Percentiles rank a stretch among this genome's conserved stretches.
These are phyloP conservation scores for Lottia scabra DNA, from an alignment of 2,888 invertebrate species.

Conservation along the genomic window DNA sequence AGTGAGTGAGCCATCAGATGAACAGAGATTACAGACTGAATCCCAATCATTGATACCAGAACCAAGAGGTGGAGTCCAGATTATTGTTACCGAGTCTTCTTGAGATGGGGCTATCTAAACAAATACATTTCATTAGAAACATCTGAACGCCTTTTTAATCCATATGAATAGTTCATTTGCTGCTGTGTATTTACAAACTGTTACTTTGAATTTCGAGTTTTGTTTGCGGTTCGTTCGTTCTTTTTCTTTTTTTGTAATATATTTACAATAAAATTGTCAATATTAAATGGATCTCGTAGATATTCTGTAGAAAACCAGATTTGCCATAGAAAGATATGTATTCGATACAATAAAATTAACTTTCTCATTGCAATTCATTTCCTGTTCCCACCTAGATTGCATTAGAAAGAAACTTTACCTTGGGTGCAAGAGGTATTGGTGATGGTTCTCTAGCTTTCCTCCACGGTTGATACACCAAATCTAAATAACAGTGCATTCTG, in stretches of 20 bases:
- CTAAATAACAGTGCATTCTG: slow-evolving; percentile 68
- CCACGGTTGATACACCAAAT: slow-evolving; percentile 60
- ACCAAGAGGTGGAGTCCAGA: slow-evolving; percentile 57
- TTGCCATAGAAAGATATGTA: too few relatives aligned
- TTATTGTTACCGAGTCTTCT: slow-evolving; percentile 37
- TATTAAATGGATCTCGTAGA: too few relatives aligned
- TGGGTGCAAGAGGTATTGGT: slow-evolving; percentile 56
- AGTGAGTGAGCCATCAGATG: slow-evolving; percentile 35
- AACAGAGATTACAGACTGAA: slow-evolving; percentile 45
- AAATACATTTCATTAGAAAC: neutral
- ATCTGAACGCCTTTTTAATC: neutral
- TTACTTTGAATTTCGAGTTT: too few relatives aligned
- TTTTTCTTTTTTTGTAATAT: too few relatives aligned
- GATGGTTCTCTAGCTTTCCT: slow-evolving; percentile 39
- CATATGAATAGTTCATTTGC: too few relatives aligned
- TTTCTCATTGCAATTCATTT: too few relatives aligned
- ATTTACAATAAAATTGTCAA: too few relatives aligned
- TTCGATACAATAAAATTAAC: too few relatives aligned
- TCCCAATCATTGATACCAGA: slow-evolving; percentile 21
- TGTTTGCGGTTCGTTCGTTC: too few relatives aligned
- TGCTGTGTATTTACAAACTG: too few relatives aligned
- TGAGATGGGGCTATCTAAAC: slow-evolving; percentile 41
- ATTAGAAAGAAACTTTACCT: slow-evolving; percentile 34
- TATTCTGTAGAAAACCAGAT: too few relatives aligned
- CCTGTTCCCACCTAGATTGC: too few relatives aligned